phyloP scores from a whole-genome alignment of 2,797 vertebrate species.

The Zalophus californianus region DNA sequence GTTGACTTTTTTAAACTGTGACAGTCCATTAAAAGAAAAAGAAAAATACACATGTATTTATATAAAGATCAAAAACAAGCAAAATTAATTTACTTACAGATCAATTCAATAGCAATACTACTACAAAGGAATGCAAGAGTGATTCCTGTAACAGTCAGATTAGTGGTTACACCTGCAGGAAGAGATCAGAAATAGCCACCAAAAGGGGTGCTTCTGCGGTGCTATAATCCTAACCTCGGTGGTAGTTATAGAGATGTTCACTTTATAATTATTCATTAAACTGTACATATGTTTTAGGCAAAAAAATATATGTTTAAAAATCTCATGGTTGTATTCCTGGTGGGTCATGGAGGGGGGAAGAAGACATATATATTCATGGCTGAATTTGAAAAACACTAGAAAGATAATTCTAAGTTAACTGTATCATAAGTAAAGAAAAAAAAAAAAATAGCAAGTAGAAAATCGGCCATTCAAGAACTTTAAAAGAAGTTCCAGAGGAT shows the following conservation, averaged over 20 bases:
- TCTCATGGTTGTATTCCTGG: background rate
- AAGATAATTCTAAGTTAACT: slow-evolving; percentile 37
- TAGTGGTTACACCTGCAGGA: background rate
- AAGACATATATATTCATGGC: background rate
- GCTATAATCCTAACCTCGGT: background rate
- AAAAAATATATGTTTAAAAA: slow-evolving; percentile 45
- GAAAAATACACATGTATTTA: background rate
- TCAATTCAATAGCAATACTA: background rate
- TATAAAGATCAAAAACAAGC: slow-evolving; percentile 26
- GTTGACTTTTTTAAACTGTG: background rate
- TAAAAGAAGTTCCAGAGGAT: background rate
- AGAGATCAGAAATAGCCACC: background rate
- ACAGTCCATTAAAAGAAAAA: slow-evolving; percentile 57
- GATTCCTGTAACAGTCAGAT: background rate
- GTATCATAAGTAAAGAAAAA: background rate
- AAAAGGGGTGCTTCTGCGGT: background rate
- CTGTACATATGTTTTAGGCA: background rate
- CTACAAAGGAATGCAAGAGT: slow-evolving; percentile 4
- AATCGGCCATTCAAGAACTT: background rate
- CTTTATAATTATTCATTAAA: background rate
- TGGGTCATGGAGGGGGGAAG: background rate
- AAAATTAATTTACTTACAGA: slow-evolving; percentile 34
- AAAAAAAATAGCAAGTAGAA: background rate
- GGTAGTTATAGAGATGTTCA: background rate
- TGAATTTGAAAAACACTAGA: slow-evolving; percentile 5